Evolutionary conservation across 2,797 vertebrate species (phyloP).

Genomic region (Crocodylus rhombifer): DNA sequence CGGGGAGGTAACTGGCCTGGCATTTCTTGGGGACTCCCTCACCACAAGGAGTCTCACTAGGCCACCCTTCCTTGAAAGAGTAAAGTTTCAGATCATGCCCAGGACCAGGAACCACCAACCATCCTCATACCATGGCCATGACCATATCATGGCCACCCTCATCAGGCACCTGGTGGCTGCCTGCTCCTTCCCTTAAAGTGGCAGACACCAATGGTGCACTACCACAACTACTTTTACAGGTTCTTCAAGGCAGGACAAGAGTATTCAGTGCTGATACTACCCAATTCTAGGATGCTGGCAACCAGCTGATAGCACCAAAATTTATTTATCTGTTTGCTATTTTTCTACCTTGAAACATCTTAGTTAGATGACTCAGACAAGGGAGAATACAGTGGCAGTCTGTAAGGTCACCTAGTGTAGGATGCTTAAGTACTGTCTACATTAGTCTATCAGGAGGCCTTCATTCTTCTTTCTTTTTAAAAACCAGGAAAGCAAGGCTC

Average conservation of each 20-base stretch:
- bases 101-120: no score
- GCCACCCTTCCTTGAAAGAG: no score
- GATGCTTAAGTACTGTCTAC: not conserved
- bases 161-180: no score
- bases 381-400: not conserved
- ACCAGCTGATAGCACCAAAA: not conserved
- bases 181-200: no score
- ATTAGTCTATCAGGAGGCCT: conserved; percentile 20
- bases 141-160: not conserved
- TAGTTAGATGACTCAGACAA: not conserved
- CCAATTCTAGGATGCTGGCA: not conserved
- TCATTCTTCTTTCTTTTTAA: conserved; percentile 19
- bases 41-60: no score
- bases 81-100: no score
- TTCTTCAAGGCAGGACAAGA: not conserved
- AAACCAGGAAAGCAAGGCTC: conserved; percentile 6
- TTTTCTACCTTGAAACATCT: not conserved
- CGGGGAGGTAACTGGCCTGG: no score
- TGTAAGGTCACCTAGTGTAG: not conserved
- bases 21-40: no score
- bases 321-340: not conserved
- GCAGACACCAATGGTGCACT: no score
- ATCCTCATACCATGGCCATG: no score
- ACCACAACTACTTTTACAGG: not conserved
- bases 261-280: fast-evolving